phyloP scores from a whole-genome alignment of 2,113 vertebrate species.

The Alouatta palliata region DNA sequence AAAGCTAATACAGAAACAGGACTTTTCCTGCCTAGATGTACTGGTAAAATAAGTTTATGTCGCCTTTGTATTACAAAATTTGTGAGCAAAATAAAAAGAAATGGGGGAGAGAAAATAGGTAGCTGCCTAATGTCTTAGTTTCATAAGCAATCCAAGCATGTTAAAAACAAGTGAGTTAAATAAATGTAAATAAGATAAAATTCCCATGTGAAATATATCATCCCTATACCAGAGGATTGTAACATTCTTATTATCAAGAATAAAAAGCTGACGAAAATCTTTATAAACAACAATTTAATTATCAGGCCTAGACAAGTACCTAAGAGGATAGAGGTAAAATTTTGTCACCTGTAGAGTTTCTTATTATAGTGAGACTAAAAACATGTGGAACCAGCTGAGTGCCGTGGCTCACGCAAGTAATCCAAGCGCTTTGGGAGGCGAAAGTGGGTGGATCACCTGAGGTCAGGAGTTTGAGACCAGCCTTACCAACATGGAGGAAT shows the following conservation, averaged over 20 bases:
- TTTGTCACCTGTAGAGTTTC: neutral
- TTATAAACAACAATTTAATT: neutral
- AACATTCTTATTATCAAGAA: neutral
- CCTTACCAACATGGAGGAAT: no score
- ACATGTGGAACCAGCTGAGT: no score
- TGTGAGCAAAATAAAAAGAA: neutral
- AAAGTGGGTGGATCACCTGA: no score
- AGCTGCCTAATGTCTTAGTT: neutral
- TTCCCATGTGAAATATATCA: neutral
- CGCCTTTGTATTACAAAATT: neutral
- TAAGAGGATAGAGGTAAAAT: neutral
- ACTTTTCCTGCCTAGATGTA: neutral
- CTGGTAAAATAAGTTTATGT: neutral
- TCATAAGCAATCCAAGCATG: neutral
- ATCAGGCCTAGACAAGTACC: neutral
- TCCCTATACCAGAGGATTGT: neutral
- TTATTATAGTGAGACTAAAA: neutral
- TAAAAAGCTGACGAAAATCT: neutral
- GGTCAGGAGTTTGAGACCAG: no score
- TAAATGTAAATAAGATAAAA: neutral
- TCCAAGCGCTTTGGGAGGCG: no score
- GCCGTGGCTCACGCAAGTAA: no score
- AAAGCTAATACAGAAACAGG: neutral
- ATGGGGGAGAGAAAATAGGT: neutral
- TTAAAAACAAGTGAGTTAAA: neutral